Conservation (phyloP, 2,888 invertebrate species). For the Tetheella fluctuosa region DNA sequence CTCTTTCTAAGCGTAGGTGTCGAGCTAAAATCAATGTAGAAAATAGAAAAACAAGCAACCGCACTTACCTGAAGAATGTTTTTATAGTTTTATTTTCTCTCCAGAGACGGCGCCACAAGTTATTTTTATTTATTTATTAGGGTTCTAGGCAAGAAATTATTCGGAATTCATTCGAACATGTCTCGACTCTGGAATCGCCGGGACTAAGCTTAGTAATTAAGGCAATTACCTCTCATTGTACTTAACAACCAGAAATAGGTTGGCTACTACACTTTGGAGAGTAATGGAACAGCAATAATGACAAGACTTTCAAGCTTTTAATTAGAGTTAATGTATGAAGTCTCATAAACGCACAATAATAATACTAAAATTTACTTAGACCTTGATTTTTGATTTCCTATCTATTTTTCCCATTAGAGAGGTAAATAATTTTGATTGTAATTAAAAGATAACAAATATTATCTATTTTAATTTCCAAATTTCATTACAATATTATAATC, state of each 20-base stretch:
- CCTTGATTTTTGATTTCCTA: too few relatives aligned
- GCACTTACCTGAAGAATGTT: neutral
- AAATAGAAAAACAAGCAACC: neutral
- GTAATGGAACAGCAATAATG: conserved; percentile 10
- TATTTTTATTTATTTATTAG: neutral
- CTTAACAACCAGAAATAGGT: conserved; percentile 17
- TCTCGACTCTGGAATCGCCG: conserved; percentile 23
- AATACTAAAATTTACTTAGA: too few relatives aligned
- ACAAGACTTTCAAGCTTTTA: conserved; percentile 7
- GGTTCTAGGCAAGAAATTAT: conserved; percentile 26
- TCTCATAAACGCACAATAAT: too few relatives aligned
- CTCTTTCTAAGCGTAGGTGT: neutral
- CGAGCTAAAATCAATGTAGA: neutral
- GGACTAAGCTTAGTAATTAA: conserved; percentile 23
- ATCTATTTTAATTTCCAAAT: too few relatives aligned
- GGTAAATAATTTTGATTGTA: too few relatives aligned
- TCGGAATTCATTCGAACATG: conserved; percentile 25
- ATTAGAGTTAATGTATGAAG: neutral
- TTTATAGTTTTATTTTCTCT: neutral
- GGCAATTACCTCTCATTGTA: conserved; percentile 21
- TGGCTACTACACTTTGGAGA: conserved; percentile 1
- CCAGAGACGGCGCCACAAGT: neutral
- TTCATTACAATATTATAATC: too few relatives aligned
- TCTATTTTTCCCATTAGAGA: too few relatives aligned
- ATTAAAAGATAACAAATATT: too few relatives aligned